A percentile compares a stretch with the other conserved stretches of the same genome.
Evolutionary conservation across 2,888 invertebrate genomes (phyloP).

Genomic region (Metalampra italica): DNA sequence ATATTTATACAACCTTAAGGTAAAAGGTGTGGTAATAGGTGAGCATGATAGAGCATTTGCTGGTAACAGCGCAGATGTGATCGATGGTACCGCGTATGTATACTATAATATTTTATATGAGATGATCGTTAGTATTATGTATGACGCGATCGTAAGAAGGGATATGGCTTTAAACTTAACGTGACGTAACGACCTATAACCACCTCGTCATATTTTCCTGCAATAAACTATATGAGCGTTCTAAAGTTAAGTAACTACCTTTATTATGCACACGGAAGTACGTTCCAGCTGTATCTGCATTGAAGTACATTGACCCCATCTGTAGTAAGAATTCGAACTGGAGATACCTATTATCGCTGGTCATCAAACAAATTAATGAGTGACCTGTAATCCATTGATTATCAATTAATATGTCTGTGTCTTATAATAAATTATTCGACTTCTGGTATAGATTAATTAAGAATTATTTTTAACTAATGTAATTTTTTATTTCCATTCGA

Average conservation of each 20-base stretch:
- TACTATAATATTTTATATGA: background rate
- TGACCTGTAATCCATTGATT: no score
- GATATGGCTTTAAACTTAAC: background rate
- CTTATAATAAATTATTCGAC: no score
- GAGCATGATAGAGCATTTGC: slow-evolving; percentile 1
- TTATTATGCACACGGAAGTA: no score
- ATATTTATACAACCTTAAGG: background rate
- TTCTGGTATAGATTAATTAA: no score
- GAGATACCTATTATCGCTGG: no score
- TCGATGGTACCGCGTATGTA: background rate
- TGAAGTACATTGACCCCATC: no score
- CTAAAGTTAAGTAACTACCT: background rate
- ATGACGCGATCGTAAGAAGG: background rate
- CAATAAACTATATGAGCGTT: background rate
- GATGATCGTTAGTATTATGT: background rate
- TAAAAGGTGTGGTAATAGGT: background rate
- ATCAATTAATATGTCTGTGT: no score
- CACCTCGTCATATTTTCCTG: background rate
- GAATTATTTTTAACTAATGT: no score
- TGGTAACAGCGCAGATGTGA: background rate
- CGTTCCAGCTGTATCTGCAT: no score
- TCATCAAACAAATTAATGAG: no score
- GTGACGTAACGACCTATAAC: background rate
- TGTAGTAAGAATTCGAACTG: no score
- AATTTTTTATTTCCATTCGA: no score